Evolutionary conservation across 2,113 vertebrate species (phyloP).

Genomic region (Zootoca vivipara): DNA sequence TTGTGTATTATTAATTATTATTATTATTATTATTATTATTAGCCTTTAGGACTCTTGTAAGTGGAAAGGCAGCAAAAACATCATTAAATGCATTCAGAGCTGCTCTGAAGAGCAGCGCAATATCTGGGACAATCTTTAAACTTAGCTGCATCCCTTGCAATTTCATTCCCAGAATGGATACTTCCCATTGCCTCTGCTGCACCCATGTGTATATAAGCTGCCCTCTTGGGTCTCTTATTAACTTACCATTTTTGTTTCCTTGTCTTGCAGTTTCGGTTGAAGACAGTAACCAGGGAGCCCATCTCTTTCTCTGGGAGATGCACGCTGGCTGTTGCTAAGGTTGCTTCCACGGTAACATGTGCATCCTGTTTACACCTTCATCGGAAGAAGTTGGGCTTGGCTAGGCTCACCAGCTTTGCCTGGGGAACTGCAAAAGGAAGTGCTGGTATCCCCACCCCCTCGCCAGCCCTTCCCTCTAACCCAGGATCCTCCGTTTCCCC

Average conservation of each 20-base stretch:
- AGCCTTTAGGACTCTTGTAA: neutral
- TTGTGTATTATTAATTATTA: too few relatives aligned
- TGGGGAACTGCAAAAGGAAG: constrained; percentile 53
- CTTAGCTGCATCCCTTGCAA: neutral
- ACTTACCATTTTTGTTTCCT: constrained; percentile 57
- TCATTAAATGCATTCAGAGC: neutral
- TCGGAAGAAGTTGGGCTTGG: constrained; percentile 70
- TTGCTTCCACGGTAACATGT: constrained; percentile 82
- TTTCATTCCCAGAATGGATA: neutral
- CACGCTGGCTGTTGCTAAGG: constrained; percentile 74
- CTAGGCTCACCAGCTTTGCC: constrained; percentile 66
- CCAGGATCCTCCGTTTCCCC: constrained; percentile 19
- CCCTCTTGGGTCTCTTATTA: constrained; percentile 11
- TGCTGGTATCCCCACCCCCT: constrained; percentile 33
- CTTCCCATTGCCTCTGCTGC: accelerated
- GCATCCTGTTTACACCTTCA: constrained; percentile 75
- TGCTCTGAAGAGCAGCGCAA: neutral
- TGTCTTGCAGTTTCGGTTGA: constrained; percentile 74
- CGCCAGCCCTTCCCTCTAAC: neutral
- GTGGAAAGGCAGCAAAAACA: neutral
- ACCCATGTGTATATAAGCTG: accelerated
- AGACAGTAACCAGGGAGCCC: constrained; percentile 72
- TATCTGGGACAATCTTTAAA: neutral
- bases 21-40: too few relatives aligned
- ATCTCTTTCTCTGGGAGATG: constrained; percentile 69